These are phyloP conservation scores for Dendrocincla tyrannina DNA, from an alignment of 2,797 vertebrate genomes.

Conservation along the genomic window DNA sequence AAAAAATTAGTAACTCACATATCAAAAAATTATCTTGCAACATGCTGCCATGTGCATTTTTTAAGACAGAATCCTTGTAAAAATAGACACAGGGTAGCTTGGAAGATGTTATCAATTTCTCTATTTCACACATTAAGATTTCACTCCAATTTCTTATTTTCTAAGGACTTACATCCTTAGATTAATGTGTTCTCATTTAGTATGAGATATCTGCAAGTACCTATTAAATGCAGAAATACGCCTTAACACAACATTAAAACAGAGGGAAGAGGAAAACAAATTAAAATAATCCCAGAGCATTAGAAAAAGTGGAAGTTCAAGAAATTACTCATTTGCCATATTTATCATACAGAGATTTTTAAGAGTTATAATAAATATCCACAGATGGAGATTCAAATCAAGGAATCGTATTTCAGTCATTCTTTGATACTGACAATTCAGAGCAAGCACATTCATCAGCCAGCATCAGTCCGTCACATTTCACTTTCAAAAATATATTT, in stretches of 20 bases:
- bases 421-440: not conserved
- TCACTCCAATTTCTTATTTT: not conserved
- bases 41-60: not conserved
- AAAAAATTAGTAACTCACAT: not conserved
- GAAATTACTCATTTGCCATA: not conserved
- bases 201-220: not conserved
- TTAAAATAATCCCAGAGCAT: fast-evolving
- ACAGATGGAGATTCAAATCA: not conserved
- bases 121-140: not conserved
- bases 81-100: not conserved
- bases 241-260: not conserved
- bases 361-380: not conserved
- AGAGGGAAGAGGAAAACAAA: not conserved
- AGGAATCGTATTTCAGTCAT: not conserved
- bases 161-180: not conserved
- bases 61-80: not conserved
- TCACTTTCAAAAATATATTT: not conserved
- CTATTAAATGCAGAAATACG: not conserved
- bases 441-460: not conserved
- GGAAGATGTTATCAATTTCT: not conserved
- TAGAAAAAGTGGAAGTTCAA: not conserved
- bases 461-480: not conserved
- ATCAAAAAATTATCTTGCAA: not conserved
- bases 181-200: not conserved
- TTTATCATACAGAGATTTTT: not conserved